phyloP scores from a whole-genome alignment of 2,113 vertebrate species.

The Manacus vitellinus region DNA sequence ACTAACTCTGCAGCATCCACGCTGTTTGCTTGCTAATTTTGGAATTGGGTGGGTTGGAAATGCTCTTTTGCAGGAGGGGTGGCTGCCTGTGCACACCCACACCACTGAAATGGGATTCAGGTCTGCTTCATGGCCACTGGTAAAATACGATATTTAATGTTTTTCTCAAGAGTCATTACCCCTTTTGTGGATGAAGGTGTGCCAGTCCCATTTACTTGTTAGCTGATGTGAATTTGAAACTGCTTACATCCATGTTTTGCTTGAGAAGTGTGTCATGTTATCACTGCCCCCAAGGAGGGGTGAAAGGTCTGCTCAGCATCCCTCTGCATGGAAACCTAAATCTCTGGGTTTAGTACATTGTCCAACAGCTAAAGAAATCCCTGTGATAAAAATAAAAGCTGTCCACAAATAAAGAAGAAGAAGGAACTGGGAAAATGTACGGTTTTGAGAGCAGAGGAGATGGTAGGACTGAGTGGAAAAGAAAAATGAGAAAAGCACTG shows the following conservation, averaged over 20 bases:
- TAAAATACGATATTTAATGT: not conserved
- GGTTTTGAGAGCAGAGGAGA: not conserved
- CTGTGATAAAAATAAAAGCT: not conserved
- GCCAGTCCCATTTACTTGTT: not conserved
- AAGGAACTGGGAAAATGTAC: not conserved
- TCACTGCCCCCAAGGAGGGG: not conserved
- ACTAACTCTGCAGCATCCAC: not conserved
- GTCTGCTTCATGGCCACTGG: not conserved
- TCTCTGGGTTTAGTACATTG: not conserved
- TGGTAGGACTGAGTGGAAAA: not conserved
- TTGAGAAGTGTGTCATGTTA: not conserved
- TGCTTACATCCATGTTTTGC: not conserved
- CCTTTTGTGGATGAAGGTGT: not conserved
- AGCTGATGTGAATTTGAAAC: not conserved
- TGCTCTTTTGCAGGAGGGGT: not conserved
- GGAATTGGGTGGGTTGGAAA: not conserved
- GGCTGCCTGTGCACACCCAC: not conserved
- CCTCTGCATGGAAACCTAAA: not conserved
- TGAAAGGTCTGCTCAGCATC: not conserved
- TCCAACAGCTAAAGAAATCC: not conserved
- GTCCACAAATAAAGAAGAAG: not conserved
- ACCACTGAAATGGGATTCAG: fast-evolving
- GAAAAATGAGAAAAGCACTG: not conserved
- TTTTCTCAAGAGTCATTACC: not conserved
- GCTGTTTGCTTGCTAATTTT: not conserved